These are phyloP conservation scores for Eucidaris tribuloides DNA, from an alignment of 35 echinoderm and acorn worm genomes.

Conservation along the genomic window DNA sequence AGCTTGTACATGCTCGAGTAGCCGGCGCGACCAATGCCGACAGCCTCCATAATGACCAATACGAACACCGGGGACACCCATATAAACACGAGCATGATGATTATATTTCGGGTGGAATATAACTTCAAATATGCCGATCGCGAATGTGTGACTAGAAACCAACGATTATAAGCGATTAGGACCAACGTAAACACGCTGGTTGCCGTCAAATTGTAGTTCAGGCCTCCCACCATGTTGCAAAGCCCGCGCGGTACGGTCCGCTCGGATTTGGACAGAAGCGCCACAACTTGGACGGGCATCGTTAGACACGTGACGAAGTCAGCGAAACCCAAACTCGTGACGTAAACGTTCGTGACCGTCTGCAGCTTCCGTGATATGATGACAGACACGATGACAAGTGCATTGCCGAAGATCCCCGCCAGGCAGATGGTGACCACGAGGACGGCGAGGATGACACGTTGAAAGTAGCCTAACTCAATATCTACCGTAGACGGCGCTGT, in stretches of 20 bases:
- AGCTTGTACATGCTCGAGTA: neutral
- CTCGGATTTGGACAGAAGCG: neutral
- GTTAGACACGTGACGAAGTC: neutral
- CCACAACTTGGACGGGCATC: neutral
- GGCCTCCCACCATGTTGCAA: neutral
- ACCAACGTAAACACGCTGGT: neutral
- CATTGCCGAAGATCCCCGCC: neutral
- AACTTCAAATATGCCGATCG: no score
- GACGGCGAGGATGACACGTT: no score
- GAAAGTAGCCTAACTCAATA: no score
- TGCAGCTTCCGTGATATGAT: neutral
- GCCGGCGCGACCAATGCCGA: neutral
- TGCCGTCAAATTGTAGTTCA: neutral
- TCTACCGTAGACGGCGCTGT: no score
- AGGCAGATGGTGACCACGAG: no score
- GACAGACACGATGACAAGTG: neutral
- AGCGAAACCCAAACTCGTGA: neutral
- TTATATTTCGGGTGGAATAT: neutral
- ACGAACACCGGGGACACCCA: neutral
- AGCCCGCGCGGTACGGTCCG: neutral
- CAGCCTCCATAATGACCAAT: neutral
- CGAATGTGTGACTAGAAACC: neutral
- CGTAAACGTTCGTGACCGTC: slow-evolving; percentile 23
- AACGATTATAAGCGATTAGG: slow-evolving; percentile 6
- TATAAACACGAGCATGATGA: neutral